Conservation (phyloP, 2,888 invertebrate genomes). For the Chloroclystis v-ata region DNA sequence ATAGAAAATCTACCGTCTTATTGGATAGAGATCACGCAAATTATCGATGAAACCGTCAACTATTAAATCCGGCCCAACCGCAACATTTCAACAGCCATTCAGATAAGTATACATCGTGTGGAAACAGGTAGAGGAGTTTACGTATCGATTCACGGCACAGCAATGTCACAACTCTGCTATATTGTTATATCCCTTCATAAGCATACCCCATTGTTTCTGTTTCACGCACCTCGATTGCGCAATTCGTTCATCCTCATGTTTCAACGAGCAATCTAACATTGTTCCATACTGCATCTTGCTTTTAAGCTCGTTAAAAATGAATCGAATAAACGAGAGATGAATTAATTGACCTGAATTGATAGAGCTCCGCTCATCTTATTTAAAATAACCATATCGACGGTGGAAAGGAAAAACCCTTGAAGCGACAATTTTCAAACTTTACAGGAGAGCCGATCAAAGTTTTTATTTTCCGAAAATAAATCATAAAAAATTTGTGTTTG, state of each 20-base stretch:
- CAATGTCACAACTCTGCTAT: constrained; percentile 21
- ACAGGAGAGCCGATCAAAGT: too few relatives aligned
- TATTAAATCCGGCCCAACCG: not conserved
- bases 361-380: not conserved
- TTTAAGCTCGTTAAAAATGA: too few relatives aligned
- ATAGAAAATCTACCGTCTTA: too few relatives aligned
- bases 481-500: too few relatives aligned
- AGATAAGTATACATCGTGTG: not conserved
- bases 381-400: too few relatives aligned
- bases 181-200: constrained; percentile 20
- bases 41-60: too few relatives aligned
- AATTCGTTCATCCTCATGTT: too few relatives aligned
- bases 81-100: not conserved
- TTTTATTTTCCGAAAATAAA: too few relatives aligned
- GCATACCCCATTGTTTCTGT: constrained; percentile 20
- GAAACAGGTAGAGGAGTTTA: not conserved
- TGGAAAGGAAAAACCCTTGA: too few relatives aligned
- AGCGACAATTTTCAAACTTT: too few relatives aligned
- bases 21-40: too few relatives aligned
- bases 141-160: constrained; percentile 12
- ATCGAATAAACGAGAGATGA: not conserved
- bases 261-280: constrained; percentile 1
- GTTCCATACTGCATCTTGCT: not conserved
- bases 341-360: constrained; percentile 10
- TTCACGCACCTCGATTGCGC: constrained; percentile 25